phyloP scores from a whole-genome alignment of 2,113 vertebrate species.

The Gasterosteus nipponicus region DNA sequence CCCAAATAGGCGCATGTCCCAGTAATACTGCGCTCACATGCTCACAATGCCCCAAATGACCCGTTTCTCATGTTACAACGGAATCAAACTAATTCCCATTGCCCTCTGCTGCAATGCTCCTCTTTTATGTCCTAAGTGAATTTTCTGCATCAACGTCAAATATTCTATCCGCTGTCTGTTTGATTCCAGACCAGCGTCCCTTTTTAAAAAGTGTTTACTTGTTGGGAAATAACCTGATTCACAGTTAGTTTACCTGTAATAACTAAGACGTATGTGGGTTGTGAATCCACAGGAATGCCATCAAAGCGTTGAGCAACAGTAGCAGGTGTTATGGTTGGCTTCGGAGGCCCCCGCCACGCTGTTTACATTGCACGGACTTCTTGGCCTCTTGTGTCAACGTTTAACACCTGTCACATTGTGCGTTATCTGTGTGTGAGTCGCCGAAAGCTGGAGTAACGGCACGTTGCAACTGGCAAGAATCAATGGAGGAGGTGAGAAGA shows the following conservation, averaged over 20 bases:
- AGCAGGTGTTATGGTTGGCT: conserved; percentile 46
- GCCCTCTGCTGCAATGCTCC: conserved; percentile 22
- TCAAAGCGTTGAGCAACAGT: conserved; percentile 36
- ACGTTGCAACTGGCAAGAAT: too few relatives aligned
- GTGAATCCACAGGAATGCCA: neutral
- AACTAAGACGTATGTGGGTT: neutral
- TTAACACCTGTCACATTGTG: conserved; percentile 56
- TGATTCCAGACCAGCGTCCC: neutral
- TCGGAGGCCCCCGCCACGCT: neutral
- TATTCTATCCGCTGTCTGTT: conserved; percentile 5
- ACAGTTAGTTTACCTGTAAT: neutral
- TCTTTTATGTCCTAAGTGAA: neutral
- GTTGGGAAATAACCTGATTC: neutral
- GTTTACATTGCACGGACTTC: conserved; percentile 42
- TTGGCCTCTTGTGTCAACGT: conserved; percentile 34
- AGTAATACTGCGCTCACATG: conserved; percentile 28
- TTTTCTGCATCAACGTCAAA: conserved; percentile 2
- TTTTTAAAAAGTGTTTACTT: neutral
- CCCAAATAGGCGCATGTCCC: conserved; percentile 66
- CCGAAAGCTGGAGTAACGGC: too few relatives aligned
- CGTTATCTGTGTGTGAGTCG: too few relatives aligned
- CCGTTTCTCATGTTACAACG: conserved; percentile 77
- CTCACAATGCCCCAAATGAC: conserved; percentile 58
- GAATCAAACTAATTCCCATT: conserved; percentile 51
- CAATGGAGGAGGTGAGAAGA: too few relatives aligned